These are phyloP conservation scores for Calliphora vicina DNA, from an alignment of 1,140 invertebrate genomes.

Conservation along the genomic window DNA sequence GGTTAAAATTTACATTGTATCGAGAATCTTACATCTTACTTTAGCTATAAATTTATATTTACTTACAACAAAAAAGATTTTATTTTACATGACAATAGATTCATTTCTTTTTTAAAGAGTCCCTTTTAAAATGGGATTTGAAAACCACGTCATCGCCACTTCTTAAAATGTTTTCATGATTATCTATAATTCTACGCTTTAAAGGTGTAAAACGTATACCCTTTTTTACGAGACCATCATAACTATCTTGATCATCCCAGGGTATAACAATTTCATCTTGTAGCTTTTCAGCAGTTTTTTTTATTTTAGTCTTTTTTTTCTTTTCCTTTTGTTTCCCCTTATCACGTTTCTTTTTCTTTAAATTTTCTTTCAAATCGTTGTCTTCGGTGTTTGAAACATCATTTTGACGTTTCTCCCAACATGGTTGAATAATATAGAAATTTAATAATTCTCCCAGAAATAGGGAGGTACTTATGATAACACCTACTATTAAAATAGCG, in stretches of 20 bases:
- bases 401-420: neutral
- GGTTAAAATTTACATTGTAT: too few relatives aligned
- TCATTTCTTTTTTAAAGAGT: too few relatives aligned
- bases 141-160: too few relatives aligned
- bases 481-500: slow-evolving; percentile 61
- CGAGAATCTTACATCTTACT: too few relatives aligned
- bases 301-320: neutral
- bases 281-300: neutral
- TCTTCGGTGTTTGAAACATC: neutral
- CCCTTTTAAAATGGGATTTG: too few relatives aligned
- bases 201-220: slow-evolving; percentile 30
- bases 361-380: neutral
- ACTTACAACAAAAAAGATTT: too few relatives aligned
- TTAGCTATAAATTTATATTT: too few relatives aligned
- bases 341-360: neutral
- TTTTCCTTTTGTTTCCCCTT: neutral
- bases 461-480: slow-evolving; percentile 31
- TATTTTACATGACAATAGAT: too few relatives aligned
- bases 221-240: neutral
- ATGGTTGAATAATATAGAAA: neutral
- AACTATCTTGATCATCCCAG: neutral
- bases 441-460: slow-evolving; percentile 30
- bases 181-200: slow-evolving; percentile 27
- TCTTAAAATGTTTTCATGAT: neutral
- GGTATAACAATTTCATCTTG: neutral